A percentile compares a stretch with the other conserved stretches of the same genome.
These are phyloP conservation scores for Lepilemur ruficaudatus DNA, from an alignment of 2,797 vertebrate genomes.

Conservation along the genomic window DNA sequence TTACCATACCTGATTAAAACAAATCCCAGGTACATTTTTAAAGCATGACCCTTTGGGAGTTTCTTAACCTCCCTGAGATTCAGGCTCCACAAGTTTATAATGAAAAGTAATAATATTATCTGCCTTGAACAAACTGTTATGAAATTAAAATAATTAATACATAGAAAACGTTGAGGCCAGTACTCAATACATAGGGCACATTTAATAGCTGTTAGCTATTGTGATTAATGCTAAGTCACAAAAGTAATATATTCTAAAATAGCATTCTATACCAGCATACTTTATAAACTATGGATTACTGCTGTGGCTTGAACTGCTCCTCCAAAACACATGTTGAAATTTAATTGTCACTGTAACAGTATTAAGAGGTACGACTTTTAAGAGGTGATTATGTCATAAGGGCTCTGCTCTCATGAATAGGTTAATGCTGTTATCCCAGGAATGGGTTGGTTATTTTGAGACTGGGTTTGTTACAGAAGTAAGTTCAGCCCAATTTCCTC, in stretches of 20 bases:
- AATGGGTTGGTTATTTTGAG: not conserved
- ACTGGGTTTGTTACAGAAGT: not conserved
- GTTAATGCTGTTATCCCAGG: not conserved
- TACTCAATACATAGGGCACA: not conserved
- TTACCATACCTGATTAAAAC: not conserved
- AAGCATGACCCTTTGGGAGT: not conserved
- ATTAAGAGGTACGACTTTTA: not conserved
- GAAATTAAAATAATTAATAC: not conserved
- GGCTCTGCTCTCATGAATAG: not conserved
- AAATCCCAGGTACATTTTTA: not conserved
- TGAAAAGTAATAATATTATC: not conserved
- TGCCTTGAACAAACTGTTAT: not conserved
- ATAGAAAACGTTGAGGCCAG: not conserved
- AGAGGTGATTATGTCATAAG: not conserved
- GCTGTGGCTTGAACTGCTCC: not conserved
- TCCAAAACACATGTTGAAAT: not conserved
- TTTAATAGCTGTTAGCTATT: not conserved
- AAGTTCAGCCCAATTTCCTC: not conserved
- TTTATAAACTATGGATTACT: not conserved
- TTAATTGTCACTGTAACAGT: not conserved
- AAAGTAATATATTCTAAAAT: slow-evolving; percentile 14
- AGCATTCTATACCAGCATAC: not conserved
- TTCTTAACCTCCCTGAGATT: not conserved
- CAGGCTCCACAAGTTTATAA: not conserved
- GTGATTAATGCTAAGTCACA: not conserved